These are phyloP conservation scores for Phrynosoma blainvillii DNA, from an alignment of 2,113 vertebrate species.

Conservation along the genomic window DNA sequence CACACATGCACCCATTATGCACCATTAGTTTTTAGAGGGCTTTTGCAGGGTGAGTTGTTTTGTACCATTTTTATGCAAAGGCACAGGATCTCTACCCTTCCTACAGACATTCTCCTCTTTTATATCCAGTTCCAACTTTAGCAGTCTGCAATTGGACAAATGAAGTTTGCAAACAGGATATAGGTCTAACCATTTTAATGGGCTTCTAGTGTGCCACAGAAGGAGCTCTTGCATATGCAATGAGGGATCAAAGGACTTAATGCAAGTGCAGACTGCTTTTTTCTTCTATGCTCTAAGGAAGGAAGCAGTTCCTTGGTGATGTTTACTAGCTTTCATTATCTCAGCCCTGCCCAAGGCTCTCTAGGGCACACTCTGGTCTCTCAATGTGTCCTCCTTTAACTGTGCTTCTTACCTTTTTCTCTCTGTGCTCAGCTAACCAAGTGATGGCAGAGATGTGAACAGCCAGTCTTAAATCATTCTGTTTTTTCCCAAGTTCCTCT, in stretches of 20 bases:
- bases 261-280: slow-evolving; percentile 29
- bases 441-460: slow-evolving; percentile 74
- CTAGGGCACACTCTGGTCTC: slow-evolving; percentile 75
- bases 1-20: neutral
- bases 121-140: neutral
- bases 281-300: slow-evolving; percentile 64
- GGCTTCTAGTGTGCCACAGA: slow-evolving; percentile 52
- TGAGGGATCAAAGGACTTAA: slow-evolving; percentile 51
- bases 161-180: slow-evolving; percentile 7
- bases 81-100: neutral
- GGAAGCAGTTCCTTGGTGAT: slow-evolving; percentile 65
- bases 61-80: neutral
- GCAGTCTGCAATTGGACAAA: neutral
- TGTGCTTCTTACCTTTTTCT: slow-evolving; percentile 72
- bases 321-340: slow-evolving; percentile 77
- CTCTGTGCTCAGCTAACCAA: slow-evolving; percentile 74
- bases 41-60: neutral
- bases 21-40: neutral
- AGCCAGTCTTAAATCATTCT: slow-evolving; percentile 82
- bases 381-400: slow-evolving; percentile 74
- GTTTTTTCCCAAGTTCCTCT: slow-evolving; percentile 82
- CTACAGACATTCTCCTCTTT: neutral
- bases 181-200: slow-evolving; percentile 56
- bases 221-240: slow-evolving; percentile 60
- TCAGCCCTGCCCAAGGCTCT: slow-evolving; percentile 65